These are phyloP conservation scores for Caenorhabditis wallacei DNA, from an alignment of 2,888 invertebrate genomes.

Conservation along the genomic window DNA sequence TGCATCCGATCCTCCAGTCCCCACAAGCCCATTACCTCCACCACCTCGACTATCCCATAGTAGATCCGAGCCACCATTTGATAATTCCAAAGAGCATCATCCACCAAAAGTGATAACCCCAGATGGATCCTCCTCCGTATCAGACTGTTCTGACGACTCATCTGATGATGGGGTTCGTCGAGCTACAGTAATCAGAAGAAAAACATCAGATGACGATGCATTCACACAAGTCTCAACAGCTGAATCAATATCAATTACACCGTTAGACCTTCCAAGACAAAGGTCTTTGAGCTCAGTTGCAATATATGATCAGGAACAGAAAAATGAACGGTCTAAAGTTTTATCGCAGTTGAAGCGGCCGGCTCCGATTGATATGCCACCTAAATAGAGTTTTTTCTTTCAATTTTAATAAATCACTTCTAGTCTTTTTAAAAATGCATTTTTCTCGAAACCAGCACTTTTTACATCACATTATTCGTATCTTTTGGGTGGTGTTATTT, in stretches of 20 bases:
- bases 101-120: constrained; percentile 22
- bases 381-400: constrained; percentile 10
- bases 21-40: constrained; percentile 49
- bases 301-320: constrained; percentile 71
- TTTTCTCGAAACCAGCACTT: too few species aligned
- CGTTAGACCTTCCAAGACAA: constrained; percentile 70
- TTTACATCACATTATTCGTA: constrained; percentile 12
- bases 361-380: constrained; percentile 74
- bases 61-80: constrained; percentile 63
- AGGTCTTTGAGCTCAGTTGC: constrained; percentile 73
- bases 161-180: constrained; percentile 47
- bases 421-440: too few species aligned
- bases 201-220: constrained; percentile 67
- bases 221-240: constrained; percentile 71
- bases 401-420: not conserved
- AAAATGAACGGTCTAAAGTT: constrained; percentile 62
- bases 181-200: constrained; percentile 71
- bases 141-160: constrained; percentile 57
- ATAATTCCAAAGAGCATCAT: not conserved
- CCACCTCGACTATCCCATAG: constrained; percentile 41
- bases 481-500: not conserved
- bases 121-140: constrained; percentile 26
- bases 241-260: constrained; percentile 77
- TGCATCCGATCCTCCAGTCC: constrained; percentile 60
- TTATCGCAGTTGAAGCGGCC: constrained; percentile 76